Conservation (phyloP, 2,113 vertebrate genomes). For the Vanacampus margaritifer region DNA sequence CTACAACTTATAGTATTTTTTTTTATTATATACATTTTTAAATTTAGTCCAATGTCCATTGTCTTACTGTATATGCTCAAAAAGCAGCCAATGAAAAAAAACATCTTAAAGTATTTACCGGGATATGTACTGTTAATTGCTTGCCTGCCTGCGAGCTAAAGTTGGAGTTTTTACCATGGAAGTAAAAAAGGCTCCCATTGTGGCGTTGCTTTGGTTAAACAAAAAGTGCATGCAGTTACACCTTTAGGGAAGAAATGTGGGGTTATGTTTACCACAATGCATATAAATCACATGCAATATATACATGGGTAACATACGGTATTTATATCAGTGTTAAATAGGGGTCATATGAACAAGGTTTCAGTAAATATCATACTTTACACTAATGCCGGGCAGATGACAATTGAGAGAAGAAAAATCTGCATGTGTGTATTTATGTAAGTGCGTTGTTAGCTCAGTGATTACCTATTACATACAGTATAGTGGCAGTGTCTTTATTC, state of each 20-base stretch:
- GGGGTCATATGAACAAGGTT: no score
- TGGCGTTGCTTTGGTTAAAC: constrained; percentile 10
- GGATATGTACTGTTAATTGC: no score
- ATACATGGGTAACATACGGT: constrained; percentile 14
- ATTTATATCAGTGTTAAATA: constrained; percentile 10
- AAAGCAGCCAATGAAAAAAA: no score
- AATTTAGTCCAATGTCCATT: no score
- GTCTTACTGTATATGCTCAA: no score
- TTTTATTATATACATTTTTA: no score
- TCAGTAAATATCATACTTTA: background rate
- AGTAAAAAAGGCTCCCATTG: constrained; percentile 22
- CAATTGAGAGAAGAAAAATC: background rate
- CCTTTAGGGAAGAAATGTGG: constrained; percentile 17
- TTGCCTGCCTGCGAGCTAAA: background rate
- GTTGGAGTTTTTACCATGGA: constrained; percentile 6
- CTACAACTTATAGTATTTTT: no score
- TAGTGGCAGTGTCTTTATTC: constrained; percentile 33
- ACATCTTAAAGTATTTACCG: no score
- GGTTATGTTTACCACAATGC: constrained; percentile 17
- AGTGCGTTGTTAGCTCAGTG: constrained; percentile 25
- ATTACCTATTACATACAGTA: constrained; percentile 24
- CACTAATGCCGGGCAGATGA: background rate
- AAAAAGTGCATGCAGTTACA: constrained; percentile 12
- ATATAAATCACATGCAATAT: constrained; percentile 15
- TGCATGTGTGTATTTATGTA: constrained; percentile 6